Conservation (phyloP, 1,140 invertebrate species). For the Trialeurodes vaporariorum region DNA sequence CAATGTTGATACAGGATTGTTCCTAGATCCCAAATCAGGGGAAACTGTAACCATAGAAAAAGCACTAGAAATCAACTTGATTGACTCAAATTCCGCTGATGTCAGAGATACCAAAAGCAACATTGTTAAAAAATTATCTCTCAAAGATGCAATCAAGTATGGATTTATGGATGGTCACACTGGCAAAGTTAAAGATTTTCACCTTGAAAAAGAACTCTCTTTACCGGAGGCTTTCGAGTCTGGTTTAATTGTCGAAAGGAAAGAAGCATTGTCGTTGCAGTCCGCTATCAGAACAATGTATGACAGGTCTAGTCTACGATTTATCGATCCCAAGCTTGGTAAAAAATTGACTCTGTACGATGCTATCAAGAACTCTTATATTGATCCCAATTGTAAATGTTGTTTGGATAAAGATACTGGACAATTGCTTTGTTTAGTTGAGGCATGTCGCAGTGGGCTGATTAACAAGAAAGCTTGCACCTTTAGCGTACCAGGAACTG, state of each 20-base stretch:
- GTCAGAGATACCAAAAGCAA: constrained; percentile 68
- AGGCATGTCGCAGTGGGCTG: constrained; percentile 67
- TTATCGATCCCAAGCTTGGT: constrained; percentile 62
- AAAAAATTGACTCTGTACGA: constrained; percentile 70
- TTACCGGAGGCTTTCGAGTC: constrained; percentile 67
- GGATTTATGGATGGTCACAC: constrained; percentile 61
- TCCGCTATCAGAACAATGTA: constrained; percentile 75
- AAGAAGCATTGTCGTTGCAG: constrained; percentile 71
- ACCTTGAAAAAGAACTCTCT: constrained; percentile 50
- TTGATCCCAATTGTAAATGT: constrained; percentile 65
- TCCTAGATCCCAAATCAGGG: constrained; percentile 66
- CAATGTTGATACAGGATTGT: constrained; percentile 56
- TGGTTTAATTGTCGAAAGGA: constrained; percentile 65
- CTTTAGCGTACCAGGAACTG: constrained; percentile 58
- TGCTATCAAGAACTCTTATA: constrained; percentile 62
- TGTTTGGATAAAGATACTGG: constrained; percentile 62
- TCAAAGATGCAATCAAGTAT: constrained; percentile 59
- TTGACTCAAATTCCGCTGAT: constrained; percentile 70
- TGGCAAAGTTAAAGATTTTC: constrained; percentile 55
- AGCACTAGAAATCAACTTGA: constrained; percentile 57
- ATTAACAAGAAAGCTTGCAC: constrained; percentile 67
- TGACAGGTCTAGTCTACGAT: constrained; percentile 64
- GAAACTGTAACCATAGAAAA: constrained; percentile 59
- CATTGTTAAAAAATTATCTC: constrained; percentile 56
- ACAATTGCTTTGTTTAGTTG: constrained; percentile 54